Evolutionary conservation across 2,888 invertebrate genomes (phyloP), one percentile per base, ranked within the genome.

Genomic region (Drosophila ustulata): DNA sequence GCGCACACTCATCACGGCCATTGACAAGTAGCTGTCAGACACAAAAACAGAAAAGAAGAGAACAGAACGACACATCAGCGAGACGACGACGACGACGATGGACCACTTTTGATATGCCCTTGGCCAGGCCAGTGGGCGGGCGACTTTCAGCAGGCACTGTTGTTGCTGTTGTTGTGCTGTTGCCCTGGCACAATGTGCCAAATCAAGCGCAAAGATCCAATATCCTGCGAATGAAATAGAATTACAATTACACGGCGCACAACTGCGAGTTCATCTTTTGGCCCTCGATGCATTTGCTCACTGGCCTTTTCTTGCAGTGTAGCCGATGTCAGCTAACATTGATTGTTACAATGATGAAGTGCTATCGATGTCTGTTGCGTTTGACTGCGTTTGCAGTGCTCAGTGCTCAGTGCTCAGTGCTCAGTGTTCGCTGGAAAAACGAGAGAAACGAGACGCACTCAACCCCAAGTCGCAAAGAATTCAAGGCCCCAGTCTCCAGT

Each of bases 21-120:
- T 88, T 85, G 88, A 85, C 85, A 88, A 88, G 85, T 85, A 78
- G 84, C 87, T 85, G 85, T 86, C 89, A 88, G 83, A 77, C 71
- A 53, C 57, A 68, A 71, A 74, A 43, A 37, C 32, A 32, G 32
- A 8, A 32, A 3, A 32, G 32, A 66, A 18, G 1, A 18, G 18
- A 18, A 18, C 18, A 18, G 57, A 61, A 68, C 72, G 79, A 70
- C 66, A 65, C 69, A 66, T 39, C 71, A 56, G 58, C 58, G 51
- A 72, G 65, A 66, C 72, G 72, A 77, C 28, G 28, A 28, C 69
- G 73, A 66, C 70, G 72, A 66, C 71, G 72, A 75, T 71, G 75
- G 73, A 81, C 74, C 82, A 74, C 88, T 87, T 87, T 84, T 78
- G 77, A 78, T 75, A 66, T 75, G 75, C 78, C 70, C 75, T 78